These are phyloP conservation scores for Neoseiulus cucumeris DNA, from an alignment of 1,140 invertebrate genomes.

Conservation along the genomic window DNA sequence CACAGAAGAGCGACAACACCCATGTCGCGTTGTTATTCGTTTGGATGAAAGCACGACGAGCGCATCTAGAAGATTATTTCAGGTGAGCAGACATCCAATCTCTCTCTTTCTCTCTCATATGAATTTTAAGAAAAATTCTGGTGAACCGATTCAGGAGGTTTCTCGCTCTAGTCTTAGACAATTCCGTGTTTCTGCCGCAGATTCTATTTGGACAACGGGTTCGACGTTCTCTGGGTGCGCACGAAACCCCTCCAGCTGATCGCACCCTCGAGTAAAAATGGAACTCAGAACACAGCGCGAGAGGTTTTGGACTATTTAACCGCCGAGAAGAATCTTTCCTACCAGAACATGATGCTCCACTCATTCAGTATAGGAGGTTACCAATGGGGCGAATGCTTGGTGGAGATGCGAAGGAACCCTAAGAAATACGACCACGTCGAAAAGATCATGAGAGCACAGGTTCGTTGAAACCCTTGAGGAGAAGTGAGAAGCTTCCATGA, in stretches of 20 bases:
- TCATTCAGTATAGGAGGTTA: constrained; percentile 2
- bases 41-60: background rate
- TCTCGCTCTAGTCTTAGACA: too few species aligned
- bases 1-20: background rate
- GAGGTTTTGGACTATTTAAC: background rate
- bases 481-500: too few species aligned
- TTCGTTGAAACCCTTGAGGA: too few species aligned
- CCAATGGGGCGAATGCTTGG: background rate
- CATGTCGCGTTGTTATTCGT: background rate
- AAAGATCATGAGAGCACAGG: background rate
- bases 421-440: background rate
- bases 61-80: constrained; percentile 8
- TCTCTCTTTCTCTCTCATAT: too few species aligned
- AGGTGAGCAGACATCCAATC: too few species aligned
- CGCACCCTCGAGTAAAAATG: background rate
- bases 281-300: background rate
- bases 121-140: too few species aligned
- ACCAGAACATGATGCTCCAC: constrained; percentile 7
- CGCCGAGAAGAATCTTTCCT: background rate
- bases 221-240: constrained; percentile 1
- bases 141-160: too few species aligned
- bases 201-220: constrained; percentile 5
- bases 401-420: background rate
- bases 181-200: too few species aligned
- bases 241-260: background rate